These are phyloP conservation scores for Anguilla rostrata DNA, from an alignment of 2,113 vertebrate genomes.

Conservation along the genomic window DNA sequence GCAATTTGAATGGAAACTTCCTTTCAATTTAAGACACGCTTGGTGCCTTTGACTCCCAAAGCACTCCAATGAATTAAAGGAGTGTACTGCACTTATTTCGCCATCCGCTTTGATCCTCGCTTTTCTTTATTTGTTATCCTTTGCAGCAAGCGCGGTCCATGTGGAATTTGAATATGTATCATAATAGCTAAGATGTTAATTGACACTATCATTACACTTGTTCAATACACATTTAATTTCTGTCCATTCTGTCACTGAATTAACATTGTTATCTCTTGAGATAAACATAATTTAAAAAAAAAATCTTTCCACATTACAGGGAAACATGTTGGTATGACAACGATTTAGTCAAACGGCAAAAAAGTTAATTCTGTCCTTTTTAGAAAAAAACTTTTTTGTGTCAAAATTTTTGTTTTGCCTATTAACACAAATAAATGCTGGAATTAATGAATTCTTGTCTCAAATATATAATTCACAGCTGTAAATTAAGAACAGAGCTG, in stretches of 20 bases:
- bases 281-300: not conserved
- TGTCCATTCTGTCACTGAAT: not conserved
- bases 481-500: not conserved
- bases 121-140: slow-evolving; percentile 87
- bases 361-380: not conserved
- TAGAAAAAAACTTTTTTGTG: too few relatives aligned
- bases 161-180: slow-evolving; percentile 46
- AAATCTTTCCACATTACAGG: not conserved
- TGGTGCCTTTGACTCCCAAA: slow-evolving; percentile 93
- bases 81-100: slow-evolving; percentile 83
- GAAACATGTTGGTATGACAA: not conserved
- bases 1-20: slow-evolving; percentile 92
- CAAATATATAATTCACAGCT: not conserved
- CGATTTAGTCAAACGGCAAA: not conserved
- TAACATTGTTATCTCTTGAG: not conserved
- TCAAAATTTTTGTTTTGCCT: not conserved
- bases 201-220: not conserved
- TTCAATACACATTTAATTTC: not conserved
- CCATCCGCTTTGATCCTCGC: slow-evolving; percentile 83
- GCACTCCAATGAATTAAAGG: slow-evolving; percentile 89
- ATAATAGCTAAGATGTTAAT: slow-evolving; percentile 11
- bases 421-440: too few relatives aligned
- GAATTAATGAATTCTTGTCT: too few relatives aligned
- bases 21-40: slow-evolving; percentile 94
- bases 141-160: slow-evolving; percentile 78